These are phyloP conservation scores for Drepana falcataria DNA, from an alignment of 2,888 invertebrate genomes.

Conservation along the genomic window DNA sequence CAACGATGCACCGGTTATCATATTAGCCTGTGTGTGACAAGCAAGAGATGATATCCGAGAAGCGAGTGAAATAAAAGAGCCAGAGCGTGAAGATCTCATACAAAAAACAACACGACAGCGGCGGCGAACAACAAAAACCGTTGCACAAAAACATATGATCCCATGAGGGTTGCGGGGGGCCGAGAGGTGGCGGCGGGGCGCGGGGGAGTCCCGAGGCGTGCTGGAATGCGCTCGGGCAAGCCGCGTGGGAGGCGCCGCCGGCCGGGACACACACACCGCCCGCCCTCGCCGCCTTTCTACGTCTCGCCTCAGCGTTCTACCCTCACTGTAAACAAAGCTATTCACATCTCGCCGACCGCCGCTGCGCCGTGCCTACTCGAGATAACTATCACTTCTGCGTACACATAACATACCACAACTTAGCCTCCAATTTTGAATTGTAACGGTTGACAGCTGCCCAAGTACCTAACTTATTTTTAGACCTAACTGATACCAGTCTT, in stretches of 20 bases:
- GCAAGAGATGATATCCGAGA: slow-evolving; percentile 58
- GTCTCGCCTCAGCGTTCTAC: slow-evolving; percentile 38
- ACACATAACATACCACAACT: slow-evolving; percentile 15
- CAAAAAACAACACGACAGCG: slow-evolving; percentile 68
- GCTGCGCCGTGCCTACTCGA: not conserved
- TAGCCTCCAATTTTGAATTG: slow-evolving; percentile 2
- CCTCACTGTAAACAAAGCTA: slow-evolving; percentile 70
- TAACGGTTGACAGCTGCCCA: not conserved
- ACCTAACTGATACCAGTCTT: not conserved
- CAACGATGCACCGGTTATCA: slow-evolving; percentile 11
- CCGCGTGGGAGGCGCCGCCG: slow-evolving; percentile 74
- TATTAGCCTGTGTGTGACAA: slow-evolving; percentile 27
- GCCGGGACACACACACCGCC: slow-evolving; percentile 60
- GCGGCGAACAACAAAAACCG: slow-evolving; percentile 79
- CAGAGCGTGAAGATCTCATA: slow-evolving; percentile 68
- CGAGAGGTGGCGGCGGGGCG: slow-evolving; percentile 25
- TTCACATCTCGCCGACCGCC: slow-evolving; percentile 48
- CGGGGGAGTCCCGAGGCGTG: slow-evolving; percentile 67
- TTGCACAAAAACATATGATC: slow-evolving; percentile 80
- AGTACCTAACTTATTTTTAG: not conserved
- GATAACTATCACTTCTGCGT: slow-evolving; percentile 20
- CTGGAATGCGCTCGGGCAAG: slow-evolving; percentile 76
- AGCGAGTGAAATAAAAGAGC: slow-evolving; percentile 68
- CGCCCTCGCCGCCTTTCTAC: slow-evolving; percentile 14
- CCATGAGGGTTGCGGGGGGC: slow-evolving; percentile 65